Evolutionary conservation across 2,888 invertebrate genomes (phyloP).

Genomic region (Imbricaverruca yamaguchii): DNA sequence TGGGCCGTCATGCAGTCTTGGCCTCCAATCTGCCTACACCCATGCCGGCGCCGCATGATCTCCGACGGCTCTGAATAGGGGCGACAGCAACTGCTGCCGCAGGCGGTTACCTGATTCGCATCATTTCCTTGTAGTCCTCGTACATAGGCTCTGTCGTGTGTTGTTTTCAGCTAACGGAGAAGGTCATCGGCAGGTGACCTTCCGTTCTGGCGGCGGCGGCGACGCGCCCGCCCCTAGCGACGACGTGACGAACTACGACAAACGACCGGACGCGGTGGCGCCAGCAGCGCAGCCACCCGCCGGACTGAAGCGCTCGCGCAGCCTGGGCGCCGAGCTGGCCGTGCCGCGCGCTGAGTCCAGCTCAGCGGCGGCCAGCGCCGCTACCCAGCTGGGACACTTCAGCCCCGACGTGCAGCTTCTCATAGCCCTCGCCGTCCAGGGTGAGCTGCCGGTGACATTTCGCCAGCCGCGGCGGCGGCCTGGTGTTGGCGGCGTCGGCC

Average conservation of each 20-base stretch:
- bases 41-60: too few relatives aligned
- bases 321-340: slow-evolving; percentile 69
- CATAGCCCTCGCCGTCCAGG: slow-evolving; percentile 65
- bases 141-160: too few relatives aligned
- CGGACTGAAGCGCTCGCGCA: slow-evolving; percentile 63
- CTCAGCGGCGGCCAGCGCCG: slow-evolving; percentile 40
- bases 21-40: too few relatives aligned
- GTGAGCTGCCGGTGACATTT: slow-evolving; percentile 39
- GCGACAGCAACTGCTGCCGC: too few relatives aligned
- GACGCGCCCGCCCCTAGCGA: slow-evolving; percentile 20
- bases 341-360: slow-evolving; percentile 53
- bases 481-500: too few relatives aligned
- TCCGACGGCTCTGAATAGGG: too few relatives aligned
- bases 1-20: too few relatives aligned
- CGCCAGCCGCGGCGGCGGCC: background rate
- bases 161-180: too few relatives aligned
- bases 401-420: slow-evolving; percentile 63
- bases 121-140: too few relatives aligned
- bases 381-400: slow-evolving; percentile 61
- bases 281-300: slow-evolving; percentile 23
- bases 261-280: slow-evolving; percentile 26
- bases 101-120: too few relatives aligned
- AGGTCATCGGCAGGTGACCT: slow-evolving; percentile 24
- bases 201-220: background rate
- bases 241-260: slow-evolving; percentile 22